Evolutionary conservation across 2,888 invertebrate species (phyloP).

Genomic region (Hypsopygia costalis): DNA sequence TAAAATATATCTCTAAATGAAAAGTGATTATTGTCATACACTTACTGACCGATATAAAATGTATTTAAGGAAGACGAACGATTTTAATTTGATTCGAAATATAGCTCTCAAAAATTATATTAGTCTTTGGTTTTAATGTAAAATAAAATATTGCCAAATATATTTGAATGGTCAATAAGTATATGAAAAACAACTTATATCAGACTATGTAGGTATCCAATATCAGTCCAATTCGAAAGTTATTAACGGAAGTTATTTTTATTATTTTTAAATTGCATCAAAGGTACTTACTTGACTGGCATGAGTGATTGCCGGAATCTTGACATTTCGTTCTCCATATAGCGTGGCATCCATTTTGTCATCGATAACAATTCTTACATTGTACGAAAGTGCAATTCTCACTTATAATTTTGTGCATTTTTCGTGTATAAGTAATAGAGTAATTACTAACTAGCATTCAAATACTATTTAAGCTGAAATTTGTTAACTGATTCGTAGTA

Average conservation of each 20-base stretch:
- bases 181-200: slow-evolving; percentile 50
- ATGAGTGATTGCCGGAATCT: slow-evolving; percentile 38
- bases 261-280: slow-evolving; percentile 32
- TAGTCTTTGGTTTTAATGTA: slow-evolving; percentile 71
- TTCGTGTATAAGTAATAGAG: not conserved
- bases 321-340: slow-evolving; percentile 21
- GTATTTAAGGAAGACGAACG: slow-evolving; percentile 54
- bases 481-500: not conserved
- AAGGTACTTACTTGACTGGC: slow-evolving; percentile 49
- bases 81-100: slow-evolving; percentile 40
- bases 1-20: slow-evolving; percentile 46
- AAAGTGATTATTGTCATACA: slow-evolving; percentile 44
- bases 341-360: slow-evolving; percentile 1
- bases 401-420: not conserved
- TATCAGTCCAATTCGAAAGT: slow-evolving; percentile 53
- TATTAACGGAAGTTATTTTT: slow-evolving; percentile 30
- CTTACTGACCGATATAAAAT: slow-evolving; percentile 47
- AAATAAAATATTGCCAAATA: slow-evolving; percentile 53
- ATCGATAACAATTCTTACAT: slow-evolving; percentile 11
- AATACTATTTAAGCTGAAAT: not conserved
- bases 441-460: not conserved
- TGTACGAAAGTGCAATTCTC: slow-evolving; percentile 6
- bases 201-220: slow-evolving; percentile 45
- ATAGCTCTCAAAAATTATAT: slow-evolving; percentile 50
- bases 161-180: slow-evolving; percentile 53